Evolutionary conservation across 2,888 invertebrate species (phyloP), one percentile per base, ranked within the genome.

Genomic region (Machimus atricapillus): DNA sequence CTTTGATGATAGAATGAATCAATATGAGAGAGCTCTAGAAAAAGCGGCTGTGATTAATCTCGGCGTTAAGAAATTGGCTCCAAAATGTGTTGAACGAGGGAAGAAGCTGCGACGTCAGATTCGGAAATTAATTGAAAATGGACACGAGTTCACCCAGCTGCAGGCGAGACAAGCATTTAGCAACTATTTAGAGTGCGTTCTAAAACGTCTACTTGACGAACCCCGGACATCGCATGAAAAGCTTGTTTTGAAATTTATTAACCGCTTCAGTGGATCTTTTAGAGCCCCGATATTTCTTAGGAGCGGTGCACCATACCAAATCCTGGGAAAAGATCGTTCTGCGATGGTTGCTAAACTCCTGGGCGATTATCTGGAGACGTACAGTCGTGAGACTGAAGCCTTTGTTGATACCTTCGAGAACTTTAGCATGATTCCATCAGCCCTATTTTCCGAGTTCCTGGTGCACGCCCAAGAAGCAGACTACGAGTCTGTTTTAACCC

Each of bases 321-420:
- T 97, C 91, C 94, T 95, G 90, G 95, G 95, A 91, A 97, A 97
- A 92, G 97, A 97, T 92, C 94, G 96, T 34, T 96, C 97, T 88
- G 97, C 97, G 1, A 95, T 97, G 90, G 95, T 97, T 83, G 96
- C 97, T 1, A 97, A 97, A 92, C 95, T 97, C 90, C 93, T 97
- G 83, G 96, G 96, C 91, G 97, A 97, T 92, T 97, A 97, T 92
- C 94, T 97, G 83, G 96, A 96, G 93, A 93, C 96, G 90, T 97
- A 97, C 93, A 96, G 96, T 91, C 94, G 96, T 86, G 97, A 97
- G 92, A 97, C 97, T 0, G 97, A 97, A 90, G 93, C 96, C 37
- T 96, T 95, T 91, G 94, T 95, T 3, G 96, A 96, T 91, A 94
- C 95, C 86, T 95, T 95, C 88, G 96, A 96, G 90, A 93, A 94